These are phyloP conservation scores for Cathartes aura DNA, from an alignment of 2,113 vertebrate genomes.

Conservation along the genomic window DNA sequence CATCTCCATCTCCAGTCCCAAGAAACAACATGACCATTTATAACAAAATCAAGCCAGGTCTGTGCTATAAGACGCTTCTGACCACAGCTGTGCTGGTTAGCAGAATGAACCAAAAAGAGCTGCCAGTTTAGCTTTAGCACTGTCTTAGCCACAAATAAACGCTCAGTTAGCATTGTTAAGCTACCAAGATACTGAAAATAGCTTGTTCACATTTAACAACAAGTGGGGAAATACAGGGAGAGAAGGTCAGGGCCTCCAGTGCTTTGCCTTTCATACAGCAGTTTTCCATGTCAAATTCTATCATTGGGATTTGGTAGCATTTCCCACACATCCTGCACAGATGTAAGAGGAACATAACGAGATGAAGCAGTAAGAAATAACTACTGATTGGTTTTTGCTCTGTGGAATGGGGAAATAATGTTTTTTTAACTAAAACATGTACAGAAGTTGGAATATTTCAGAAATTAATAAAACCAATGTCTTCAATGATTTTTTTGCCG, in stretches of 20 bases:
- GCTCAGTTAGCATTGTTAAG: not conserved
- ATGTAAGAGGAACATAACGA: not conserved
- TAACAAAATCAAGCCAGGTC: not conserved
- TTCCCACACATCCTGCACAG: not conserved
- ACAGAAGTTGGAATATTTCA: not conserved
- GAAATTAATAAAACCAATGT: not conserved
- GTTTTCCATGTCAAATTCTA: not conserved
- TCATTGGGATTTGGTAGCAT: not conserved
- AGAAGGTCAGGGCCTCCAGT: not conserved
- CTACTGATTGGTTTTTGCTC: not conserved
- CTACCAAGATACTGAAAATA: not conserved
- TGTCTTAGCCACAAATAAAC: not conserved
- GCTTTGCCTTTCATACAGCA: not conserved
- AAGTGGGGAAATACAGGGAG: not conserved
- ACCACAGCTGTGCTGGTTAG: not conserved
- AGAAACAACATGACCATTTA: not conserved
- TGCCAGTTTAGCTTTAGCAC: not conserved
- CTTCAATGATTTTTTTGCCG: not conserved
- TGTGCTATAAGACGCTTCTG: not conserved
- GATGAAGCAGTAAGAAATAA: not conserved
- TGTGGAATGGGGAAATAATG: not conserved
- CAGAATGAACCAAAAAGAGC: not conserved
- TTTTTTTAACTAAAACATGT: not conserved
- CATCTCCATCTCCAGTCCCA: not conserved
- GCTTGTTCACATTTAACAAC: not conserved